Evolutionary conservation across 2,113 vertebrate genomes (phyloP), one percentile per base, ranked within the genome.

Genomic region (Xiphophorus hellerii): DNA sequence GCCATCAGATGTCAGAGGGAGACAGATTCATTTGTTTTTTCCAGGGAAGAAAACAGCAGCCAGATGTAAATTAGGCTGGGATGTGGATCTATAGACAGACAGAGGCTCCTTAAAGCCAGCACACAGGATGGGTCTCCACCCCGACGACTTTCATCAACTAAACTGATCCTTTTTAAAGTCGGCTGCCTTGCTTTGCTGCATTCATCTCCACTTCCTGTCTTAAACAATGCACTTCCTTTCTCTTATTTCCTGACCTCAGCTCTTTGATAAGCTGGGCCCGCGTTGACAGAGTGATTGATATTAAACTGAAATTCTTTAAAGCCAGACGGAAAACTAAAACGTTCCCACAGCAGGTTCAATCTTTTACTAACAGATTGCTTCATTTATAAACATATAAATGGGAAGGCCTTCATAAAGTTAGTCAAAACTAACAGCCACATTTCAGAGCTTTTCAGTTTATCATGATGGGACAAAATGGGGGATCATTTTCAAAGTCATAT

Each of bases 201-300:
- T 77, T 75, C 81, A 64, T 87, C 66, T 61, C 9, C 44, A 62
- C 84, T 86, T 91, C 88, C 89, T 90, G 77, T 78, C 78, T 61
- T 31, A 76, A 91, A 91, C 84, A 87, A 86, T 84, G 33, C 33
- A 66, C 82, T 90, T 90, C 89, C 89, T 70, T 20, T 39, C 69
- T 27, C 73, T 8, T 7, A 25, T 63, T 80, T 81, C 71, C 81
- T 22, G 44, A 75, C 64, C 77, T 76, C 58, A 54, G 65, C 71
- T 28, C 62, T 73, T 35, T 73, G 58, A 76, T 84, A 62, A 66
- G 60, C 58, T 48, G 15, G 14, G 1, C 0, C 2, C 0, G 35
- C 1, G 58, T 28, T 58, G 69, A 86, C 76, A 58, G 6, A 3
- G 27, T 71, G 71, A 80, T 71, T 80, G 74, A 84, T 74, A 67